Conservation (phyloP, 2,888 invertebrate species). For the Shargacucullia verbasci region DNA sequence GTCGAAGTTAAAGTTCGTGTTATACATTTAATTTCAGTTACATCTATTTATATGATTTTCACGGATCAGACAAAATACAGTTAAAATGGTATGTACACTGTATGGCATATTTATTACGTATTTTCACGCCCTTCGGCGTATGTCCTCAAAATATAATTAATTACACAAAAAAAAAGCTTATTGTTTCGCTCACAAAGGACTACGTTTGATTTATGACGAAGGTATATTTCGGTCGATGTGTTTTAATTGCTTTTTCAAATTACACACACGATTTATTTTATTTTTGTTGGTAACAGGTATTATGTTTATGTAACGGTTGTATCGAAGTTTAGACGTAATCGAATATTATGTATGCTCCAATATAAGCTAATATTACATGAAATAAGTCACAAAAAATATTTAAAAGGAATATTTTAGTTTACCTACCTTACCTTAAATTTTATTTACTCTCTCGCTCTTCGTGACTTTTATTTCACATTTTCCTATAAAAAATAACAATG, state of each 20-base stretch:
- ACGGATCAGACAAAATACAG: not conserved
- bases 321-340: too few relatives aligned
- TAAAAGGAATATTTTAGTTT: too few relatives aligned
- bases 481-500: too few relatives aligned
- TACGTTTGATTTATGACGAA: conserved; percentile 23
- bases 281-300: not conserved
- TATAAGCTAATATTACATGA: too few relatives aligned
- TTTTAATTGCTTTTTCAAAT: conserved; percentile 33
- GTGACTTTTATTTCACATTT: too few relatives aligned
- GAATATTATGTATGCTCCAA: too few relatives aligned
- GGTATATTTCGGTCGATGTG: conserved; percentile 14
- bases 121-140: conserved; percentile 1
- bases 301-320: not conserved
- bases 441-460: too few relatives aligned
- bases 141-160: conserved; percentile 2
- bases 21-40: too few relatives aligned
- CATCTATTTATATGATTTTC: too few relatives aligned
- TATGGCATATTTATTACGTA: conserved; percentile 2
- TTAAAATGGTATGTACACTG: not conserved
- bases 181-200: conserved; percentile 9
- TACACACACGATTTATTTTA: conserved; percentile 5
- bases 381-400: too few relatives aligned
- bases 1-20: too few relatives aligned
- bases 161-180: conserved; percentile 8
- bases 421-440: too few relatives aligned